phyloP scores from a whole-genome alignment of 2,888 invertebrate genomes.

The Drosophila mayaguana region DNA sequence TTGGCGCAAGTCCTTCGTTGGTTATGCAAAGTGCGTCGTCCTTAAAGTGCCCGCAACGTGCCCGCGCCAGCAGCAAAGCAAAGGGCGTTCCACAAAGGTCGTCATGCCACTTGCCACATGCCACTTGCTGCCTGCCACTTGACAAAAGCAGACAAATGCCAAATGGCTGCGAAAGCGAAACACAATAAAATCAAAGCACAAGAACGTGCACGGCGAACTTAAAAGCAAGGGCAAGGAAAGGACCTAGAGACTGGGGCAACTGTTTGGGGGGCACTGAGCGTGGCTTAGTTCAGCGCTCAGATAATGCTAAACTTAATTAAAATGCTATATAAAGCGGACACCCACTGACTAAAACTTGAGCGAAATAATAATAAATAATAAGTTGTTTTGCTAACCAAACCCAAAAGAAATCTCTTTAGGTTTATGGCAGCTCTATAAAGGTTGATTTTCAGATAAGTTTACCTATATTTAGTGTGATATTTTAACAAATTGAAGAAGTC shows the following conservation, averaged over 20 bases:
- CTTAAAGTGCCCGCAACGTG: conserved; percentile 76
- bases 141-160: conserved; percentile 25
- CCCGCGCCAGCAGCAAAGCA: conserved; percentile 9
- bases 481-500: neutral
- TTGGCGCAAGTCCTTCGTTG: conserved; percentile 20
- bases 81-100: conserved; percentile 43
- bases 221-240: conserved; percentile 24
- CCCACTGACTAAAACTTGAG: neutral
- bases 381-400: neutral
- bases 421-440: neutral
- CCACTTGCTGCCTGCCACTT: conserved; percentile 32
- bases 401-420: neutral
- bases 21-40: conserved; percentile 67
- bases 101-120: conserved; percentile 20
- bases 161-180: conserved; percentile 31
- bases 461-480: too few species aligned
- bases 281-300: conserved; percentile 10
- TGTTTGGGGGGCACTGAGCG: neutral
- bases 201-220: conserved; percentile 57
- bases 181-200: conserved; percentile 68
- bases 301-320: conserved; percentile 32
- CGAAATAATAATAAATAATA: neutral
- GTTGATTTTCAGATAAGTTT: neutral
- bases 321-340: conserved; percentile 9
- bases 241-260: neutral